A percentile compares a stretch with the other conserved stretches of the same genome.
Evolutionary conservation across 2,888 invertebrate genomes (phyloP).

Genomic region (Molanna angustata): DNA sequence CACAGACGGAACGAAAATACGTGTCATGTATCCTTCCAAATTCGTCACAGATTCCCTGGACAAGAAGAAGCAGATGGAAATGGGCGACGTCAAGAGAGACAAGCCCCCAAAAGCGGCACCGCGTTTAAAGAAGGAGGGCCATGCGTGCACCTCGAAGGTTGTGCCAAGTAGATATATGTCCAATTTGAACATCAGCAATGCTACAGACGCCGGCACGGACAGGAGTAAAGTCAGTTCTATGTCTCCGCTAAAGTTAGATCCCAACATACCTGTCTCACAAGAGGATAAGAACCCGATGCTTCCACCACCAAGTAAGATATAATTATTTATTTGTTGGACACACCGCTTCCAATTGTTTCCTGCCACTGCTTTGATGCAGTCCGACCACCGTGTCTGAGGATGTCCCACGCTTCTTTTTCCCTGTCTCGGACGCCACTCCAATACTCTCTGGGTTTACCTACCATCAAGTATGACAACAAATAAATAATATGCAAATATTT

Average conservation of each 20-base stretch:
- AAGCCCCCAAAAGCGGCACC: not conserved
- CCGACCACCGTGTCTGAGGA: no score
- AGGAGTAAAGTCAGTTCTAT: conserved; percentile 7
- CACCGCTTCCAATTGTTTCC: no score
- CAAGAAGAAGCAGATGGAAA: not conserved
- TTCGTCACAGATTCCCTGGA: conserved; percentile 4
- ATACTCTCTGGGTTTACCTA: no score
- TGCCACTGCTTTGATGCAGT: no score
- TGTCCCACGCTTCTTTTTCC: no score
- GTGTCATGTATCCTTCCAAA: conserved; percentile 46
- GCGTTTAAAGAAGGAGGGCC: not conserved
- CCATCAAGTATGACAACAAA: no score
- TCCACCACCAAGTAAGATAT: conserved; percentile 16
- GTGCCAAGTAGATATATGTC: conserved; percentile 17
- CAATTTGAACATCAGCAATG: not conserved
- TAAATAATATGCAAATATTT: no score
- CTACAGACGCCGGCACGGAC: not conserved
- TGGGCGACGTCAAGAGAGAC: not conserved
- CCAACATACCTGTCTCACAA: not conserved
- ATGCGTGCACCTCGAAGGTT: not conserved
- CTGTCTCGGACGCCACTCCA: no score
- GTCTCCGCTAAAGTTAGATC: conserved; percentile 9
- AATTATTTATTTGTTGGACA: not conserved
- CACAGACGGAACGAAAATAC: conserved; percentile 46
- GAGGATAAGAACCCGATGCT: conserved; percentile 15